Evolutionary conservation across 1,140 invertebrate species (phyloP).

Genomic region (Choristoneura fumiferana): DNA sequence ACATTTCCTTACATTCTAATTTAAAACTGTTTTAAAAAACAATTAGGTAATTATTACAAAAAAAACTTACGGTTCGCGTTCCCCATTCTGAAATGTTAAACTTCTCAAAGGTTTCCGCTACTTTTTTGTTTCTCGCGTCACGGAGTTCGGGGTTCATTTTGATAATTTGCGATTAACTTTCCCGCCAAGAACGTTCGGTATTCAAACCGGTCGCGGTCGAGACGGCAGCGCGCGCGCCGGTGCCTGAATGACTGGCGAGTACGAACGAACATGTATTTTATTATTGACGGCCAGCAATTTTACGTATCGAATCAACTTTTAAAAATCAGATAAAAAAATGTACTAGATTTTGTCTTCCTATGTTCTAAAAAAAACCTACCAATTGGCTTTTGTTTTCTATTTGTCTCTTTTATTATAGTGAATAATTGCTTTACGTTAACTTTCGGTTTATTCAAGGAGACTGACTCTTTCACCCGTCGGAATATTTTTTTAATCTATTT

Average conservation of each 20-base stretch:
- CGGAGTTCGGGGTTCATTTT: conserved; percentile 60
- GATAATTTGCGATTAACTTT: conserved; percentile 32
- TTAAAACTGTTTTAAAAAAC: background rate
- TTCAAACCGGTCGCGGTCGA: conserved; percentile 30
- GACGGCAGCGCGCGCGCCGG: conserved; percentile 46
- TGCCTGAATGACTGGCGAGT: conserved; percentile 37
- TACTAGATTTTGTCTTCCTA: too few species aligned
- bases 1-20: background rate
- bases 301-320: background rate
- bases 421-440: too few species aligned
- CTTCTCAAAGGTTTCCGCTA: conserved; percentile 71
- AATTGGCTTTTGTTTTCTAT: too few species aligned
- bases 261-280: conserved; percentile 26
- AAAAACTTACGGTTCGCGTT: conserved; percentile 51
- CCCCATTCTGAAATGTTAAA: conserved; percentile 70
- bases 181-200: conserved; percentile 50
- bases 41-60: conserved; percentile 26
- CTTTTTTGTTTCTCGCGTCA: conserved; percentile 65
- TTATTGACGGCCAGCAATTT: conserved; percentile 34
- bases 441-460: too few species aligned
- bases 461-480: background rate
- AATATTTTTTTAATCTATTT: background rate
- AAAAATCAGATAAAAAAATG: background rate
- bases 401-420: too few species aligned
- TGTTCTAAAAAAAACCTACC: too few species aligned